These are phyloP conservation scores for Pelochelys cantorii DNA, from an alignment of 2,797 vertebrate genomes.

Conservation along the genomic window DNA sequence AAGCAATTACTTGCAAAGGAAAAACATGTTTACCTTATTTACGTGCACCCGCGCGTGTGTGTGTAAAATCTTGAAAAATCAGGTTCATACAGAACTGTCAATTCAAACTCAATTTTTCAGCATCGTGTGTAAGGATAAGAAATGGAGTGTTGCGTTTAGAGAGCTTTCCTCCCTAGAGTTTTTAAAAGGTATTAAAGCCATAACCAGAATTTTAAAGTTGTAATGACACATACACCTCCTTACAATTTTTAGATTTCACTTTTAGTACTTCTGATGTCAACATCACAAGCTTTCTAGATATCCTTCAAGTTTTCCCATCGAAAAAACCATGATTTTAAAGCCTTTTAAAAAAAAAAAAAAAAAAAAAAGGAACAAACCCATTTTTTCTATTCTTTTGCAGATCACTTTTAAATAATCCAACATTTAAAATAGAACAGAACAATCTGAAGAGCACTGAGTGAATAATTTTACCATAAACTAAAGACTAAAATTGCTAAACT, in stretches of 20 bases:
- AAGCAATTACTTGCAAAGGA: neutral
- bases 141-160: neutral
- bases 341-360: neutral
- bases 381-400: neutral
- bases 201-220: neutral
- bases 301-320: neutral
- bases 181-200: conserved; percentile 47
- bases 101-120: conserved; percentile 21
- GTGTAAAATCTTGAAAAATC: neutral
- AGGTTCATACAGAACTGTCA: neutral
- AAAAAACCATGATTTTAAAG: conserved; percentile 27
- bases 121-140: neutral
- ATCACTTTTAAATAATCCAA: neutral
- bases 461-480: neutral
- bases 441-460: neutral
- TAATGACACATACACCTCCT: neutral
- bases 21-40: neutral
- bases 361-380: neutral
- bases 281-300: conserved; percentile 36
- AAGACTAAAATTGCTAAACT: neutral
- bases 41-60: neutral
- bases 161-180: conserved; percentile 14
- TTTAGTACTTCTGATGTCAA: neutral
- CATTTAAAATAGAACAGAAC: neutral
- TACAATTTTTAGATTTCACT: neutral